Evolutionary conservation across 2,888 invertebrate genomes (phyloP), one percentile per base, ranked within the genome.

Genomic region (Plagodis dolabraria): DNA sequence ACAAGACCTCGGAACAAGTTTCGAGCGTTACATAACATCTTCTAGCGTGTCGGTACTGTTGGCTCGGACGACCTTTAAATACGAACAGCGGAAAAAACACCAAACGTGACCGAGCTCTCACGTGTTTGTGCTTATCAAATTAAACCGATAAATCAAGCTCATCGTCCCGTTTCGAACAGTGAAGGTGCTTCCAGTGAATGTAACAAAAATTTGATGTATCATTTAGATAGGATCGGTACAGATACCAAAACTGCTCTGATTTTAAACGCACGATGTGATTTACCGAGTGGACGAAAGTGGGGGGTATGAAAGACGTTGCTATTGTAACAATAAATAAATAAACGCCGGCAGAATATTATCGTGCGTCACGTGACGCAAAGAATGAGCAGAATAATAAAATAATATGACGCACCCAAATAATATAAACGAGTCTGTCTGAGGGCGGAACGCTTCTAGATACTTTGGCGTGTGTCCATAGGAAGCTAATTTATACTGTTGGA

Each of bases 391-490:
- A 68, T 64, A 57, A 68, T 60, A 69, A 68, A 70, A 52, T 52
- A 61, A 47, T 49, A 51, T 59, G 63, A 65, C 63, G 57, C 57
- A 58, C 57, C 42, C 52, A 42, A 55, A 48, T 54, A 53, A 22
- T 44, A 51, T 50, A 40, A 56, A 60, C 46, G 60, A 52, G 48
- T 53, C 44, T 42, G 62, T 60, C 57, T 50, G 40, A 8, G 56
- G 54, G 42, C 56, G 47, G 51, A 55, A 54, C 53, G 57, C 40
- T 60, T 34, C 38, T 50, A 59, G 61, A 67, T 72, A 70, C 22
- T 75, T 82, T 83, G 83, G 83, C 80, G 58, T 35, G 52, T 43
- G 64, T 71, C 82, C 82, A 82, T 70, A 60, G 64, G 70, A 66
- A 70, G 63, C 10, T 52, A 55, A 69, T 63, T 71, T 57, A 74